Percentiles rank a stretch among this genome's conserved stretches.
Evolutionary conservation across 1,140 invertebrate species (phyloP).

Genomic region (Drosophila rufa): DNA sequence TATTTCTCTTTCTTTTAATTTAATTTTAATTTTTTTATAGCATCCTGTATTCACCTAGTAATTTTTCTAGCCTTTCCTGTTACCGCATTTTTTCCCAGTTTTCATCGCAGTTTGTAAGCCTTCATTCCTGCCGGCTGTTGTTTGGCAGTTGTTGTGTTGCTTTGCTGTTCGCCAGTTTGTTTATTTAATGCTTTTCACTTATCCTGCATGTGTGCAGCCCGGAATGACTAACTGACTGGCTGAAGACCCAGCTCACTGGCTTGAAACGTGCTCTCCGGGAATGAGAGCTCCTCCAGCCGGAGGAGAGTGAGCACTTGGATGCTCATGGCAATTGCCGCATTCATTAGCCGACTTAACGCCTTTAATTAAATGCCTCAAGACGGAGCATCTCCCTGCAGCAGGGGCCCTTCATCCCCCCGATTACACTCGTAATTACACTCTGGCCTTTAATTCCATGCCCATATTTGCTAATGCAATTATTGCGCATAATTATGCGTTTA

Average conservation of each 20-base stretch:
- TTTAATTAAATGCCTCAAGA: slow-evolving; percentile 67
- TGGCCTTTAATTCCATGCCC: slow-evolving; percentile 46
- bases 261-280: slow-evolving; percentile 26
- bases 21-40: neutral
- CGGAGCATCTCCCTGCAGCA: neutral
- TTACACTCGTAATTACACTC: slow-evolving; percentile 55
- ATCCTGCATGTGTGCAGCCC: slow-evolving; percentile 64
- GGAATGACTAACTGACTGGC: slow-evolving; percentile 15
- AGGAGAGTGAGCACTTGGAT: slow-evolving; percentile 21
- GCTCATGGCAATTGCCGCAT: slow-evolving; percentile 43
- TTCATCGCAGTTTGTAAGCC: slow-evolving; percentile 41
- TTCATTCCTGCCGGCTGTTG: slow-evolving; percentile 22
- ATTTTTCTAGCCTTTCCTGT: neutral
- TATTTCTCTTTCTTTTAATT: too few species aligned
- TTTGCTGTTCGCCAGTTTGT: slow-evolving; percentile 59
- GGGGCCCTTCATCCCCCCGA: slow-evolving; percentile 2
- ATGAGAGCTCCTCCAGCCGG: neutral
- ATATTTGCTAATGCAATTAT: slow-evolving; percentile 79
- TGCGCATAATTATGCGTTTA: slow-evolving; percentile 77
- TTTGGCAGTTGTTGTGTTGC: slow-evolving; percentile 34
- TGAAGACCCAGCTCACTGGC: slow-evolving; percentile 18
- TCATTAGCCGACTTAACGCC: slow-evolving; percentile 74
- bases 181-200: slow-evolving; percentile 78
- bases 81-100: slow-evolving; percentile 14
- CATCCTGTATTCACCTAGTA: neutral